Percentiles rank a stretch among this genome's conserved stretches.
These are phyloP conservation scores for Plemyria rubiginata DNA, from an alignment of 2,888 invertebrate species.

Conservation along the genomic window DNA sequence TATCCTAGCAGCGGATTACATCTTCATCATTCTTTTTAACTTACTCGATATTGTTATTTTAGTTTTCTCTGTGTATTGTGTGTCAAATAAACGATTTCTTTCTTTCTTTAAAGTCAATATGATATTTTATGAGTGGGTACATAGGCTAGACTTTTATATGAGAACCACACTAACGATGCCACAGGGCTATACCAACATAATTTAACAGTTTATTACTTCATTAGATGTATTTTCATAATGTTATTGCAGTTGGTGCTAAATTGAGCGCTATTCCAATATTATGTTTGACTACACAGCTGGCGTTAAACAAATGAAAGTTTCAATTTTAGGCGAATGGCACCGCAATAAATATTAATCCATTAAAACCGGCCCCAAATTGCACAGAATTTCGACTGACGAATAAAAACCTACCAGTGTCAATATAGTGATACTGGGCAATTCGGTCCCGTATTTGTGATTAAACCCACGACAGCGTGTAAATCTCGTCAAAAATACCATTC, in stretches of 20 bases:
- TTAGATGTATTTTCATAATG: neutral
- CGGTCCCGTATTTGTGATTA: constrained; percentile 34
- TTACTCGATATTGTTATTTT: too few species aligned
- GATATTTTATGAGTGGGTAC: too few species aligned
- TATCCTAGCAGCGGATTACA: too few species aligned
- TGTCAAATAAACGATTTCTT: too few species aligned
- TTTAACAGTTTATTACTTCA: neutral
- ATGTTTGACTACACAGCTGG: constrained; percentile 4
- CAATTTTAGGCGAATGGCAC: constrained; percentile 15
- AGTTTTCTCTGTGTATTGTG: too few species aligned
- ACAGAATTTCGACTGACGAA: constrained; percentile 23
- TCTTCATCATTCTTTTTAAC: too few species aligned
- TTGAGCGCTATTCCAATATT: neutral
- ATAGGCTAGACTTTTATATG: too few species aligned
- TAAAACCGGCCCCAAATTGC: constrained; percentile 23
- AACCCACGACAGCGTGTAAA: constrained; percentile 34
- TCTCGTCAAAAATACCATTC: constrained; percentile 48
- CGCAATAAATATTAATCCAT: constrained; percentile 24
- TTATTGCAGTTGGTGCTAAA: neutral
- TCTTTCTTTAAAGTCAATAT: too few species aligned
- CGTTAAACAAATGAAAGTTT: constrained; percentile 8
- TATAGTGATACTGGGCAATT: constrained; percentile 23
- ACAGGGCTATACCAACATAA: too few species aligned
- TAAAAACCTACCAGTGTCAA: constrained; percentile 22
- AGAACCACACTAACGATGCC: too few species aligned